Conservation (phyloP, 2,888 invertebrate genomes). For the Atrina japonica region DNA sequence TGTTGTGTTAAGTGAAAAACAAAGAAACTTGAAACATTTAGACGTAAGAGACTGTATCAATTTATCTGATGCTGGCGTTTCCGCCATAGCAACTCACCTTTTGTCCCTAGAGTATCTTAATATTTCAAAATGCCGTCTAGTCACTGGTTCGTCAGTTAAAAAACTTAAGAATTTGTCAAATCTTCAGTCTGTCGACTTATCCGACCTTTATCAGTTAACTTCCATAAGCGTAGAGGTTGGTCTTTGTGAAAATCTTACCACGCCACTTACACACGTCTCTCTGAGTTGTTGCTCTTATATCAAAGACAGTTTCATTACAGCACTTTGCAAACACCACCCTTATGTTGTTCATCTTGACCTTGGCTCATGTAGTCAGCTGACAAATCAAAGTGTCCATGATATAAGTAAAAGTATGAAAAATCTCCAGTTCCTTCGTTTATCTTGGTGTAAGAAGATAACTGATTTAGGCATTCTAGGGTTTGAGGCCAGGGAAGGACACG, state of each 20-base stretch:
- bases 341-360: conserved; percentile 85
- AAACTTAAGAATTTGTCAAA: conserved; percentile 83
- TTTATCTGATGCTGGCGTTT: conserved; percentile 85
- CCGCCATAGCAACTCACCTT: conserved; percentile 84
- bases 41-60: conserved; percentile 86
- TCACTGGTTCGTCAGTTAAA: conserved; percentile 85
- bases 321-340: conserved; percentile 84
- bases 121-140: conserved; percentile 85
- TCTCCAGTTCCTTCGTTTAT: conserved; percentile 85
- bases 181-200: conserved; percentile 85
- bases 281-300: conserved; percentile 79
- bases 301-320: conserved; percentile 85
- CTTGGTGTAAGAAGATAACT: conserved; percentile 86
- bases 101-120: conserved; percentile 84
- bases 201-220: conserved; percentile 86
- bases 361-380: conserved; percentile 87
- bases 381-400: conserved; percentile 86
- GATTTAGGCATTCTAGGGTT: conserved; percentile 86
- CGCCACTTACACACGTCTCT: conserved; percentile 68
- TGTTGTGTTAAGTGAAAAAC: conserved; percentile 83
- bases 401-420: conserved; percentile 85
- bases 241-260: conserved; percentile 79
- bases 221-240: conserved; percentile 85
- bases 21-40: conserved; percentile 83
- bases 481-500: conserved; percentile 20